These are phyloP conservation scores for Trichogramma pretiosum DNA, from an alignment of 1,140 invertebrate species.

Conservation along the genomic window DNA sequence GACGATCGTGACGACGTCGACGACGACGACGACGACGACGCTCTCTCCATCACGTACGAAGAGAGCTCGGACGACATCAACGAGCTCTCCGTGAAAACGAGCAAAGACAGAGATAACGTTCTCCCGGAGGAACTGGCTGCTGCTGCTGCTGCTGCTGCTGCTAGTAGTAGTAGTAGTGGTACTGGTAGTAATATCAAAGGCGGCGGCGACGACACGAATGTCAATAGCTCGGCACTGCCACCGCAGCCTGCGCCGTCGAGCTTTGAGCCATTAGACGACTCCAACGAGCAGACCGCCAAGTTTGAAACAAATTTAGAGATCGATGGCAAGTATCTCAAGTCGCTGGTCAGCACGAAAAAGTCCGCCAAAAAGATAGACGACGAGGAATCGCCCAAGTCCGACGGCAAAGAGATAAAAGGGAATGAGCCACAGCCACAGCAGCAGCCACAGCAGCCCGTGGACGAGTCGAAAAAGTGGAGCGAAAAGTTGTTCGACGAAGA, in stretches of 20 bases:
- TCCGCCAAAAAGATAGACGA: conserved; percentile 16
- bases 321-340: conserved; percentile 40
- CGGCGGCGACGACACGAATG: background rate
- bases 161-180: background rate
- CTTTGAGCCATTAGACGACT: background rate
- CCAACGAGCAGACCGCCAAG: background rate
- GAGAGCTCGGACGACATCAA: conserved; percentile 6
- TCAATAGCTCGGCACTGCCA: background rate
- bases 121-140: background rate
- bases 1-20: conserved; percentile 8
- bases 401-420: background rate
- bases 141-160: background rate
- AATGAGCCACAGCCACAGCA: background rate
- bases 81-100: conserved; percentile 1
- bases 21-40: conserved; percentile 8
- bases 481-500: conserved; percentile 8
- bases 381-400: background rate
- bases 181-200: background rate
- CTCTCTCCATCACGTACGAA: conserved; percentile 9
- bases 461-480: background rate
- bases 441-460: background rate
- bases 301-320: conserved; percentile 27
- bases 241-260: background rate
- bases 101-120: background rate
- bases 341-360: conserved; percentile 36